Percentiles rank a stretch among this genome's conserved stretches.
Evolutionary conservation across 2,888 invertebrate species (phyloP).

Genomic region (Morpho helenor): DNA sequence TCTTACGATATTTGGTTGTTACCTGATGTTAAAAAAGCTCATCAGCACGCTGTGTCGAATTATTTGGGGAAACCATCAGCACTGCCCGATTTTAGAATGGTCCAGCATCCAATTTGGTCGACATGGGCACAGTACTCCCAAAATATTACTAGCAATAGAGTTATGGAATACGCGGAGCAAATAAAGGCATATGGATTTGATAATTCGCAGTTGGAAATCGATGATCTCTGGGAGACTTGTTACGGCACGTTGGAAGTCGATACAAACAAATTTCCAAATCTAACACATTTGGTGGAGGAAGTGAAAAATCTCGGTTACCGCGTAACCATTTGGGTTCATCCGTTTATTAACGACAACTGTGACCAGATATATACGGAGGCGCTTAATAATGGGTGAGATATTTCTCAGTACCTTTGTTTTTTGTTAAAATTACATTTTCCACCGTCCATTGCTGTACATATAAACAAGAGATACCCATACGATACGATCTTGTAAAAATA

Average conservation of each 20-base stretch:
- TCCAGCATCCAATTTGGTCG: slow-evolving; percentile 91
- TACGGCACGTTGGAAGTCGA: slow-evolving; percentile 90
- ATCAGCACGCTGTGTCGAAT: slow-evolving; percentile 79
- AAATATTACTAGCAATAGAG: slow-evolving; percentile 79
- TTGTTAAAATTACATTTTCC: background rate
- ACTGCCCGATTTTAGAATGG: slow-evolving; percentile 83
- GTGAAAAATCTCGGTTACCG: slow-evolving; percentile 84
- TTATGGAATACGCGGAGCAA: slow-evolving; percentile 82
- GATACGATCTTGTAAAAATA: too few species aligned
- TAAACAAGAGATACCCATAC: too few species aligned
- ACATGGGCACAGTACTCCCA: slow-evolving; percentile 89
- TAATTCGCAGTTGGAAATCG: slow-evolving; percentile 89
- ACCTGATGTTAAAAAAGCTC: slow-evolving; percentile 79
- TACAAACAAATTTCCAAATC: slow-evolving; percentile 83
- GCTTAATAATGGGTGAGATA: slow-evolving; percentile 69
- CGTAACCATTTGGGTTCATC: slow-evolving; percentile 92
- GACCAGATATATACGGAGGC: slow-evolving; percentile 79
- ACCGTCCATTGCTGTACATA: too few species aligned
- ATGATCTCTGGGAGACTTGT: slow-evolving; percentile 92
- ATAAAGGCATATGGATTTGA: slow-evolving; percentile 82
- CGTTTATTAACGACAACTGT: slow-evolving; percentile 89
- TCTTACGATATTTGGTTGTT: slow-evolving; percentile 81
- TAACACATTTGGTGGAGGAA: slow-evolving; percentile 77
- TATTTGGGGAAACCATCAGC: slow-evolving; percentile 81
- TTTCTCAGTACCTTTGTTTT: background rate